Percentiles rank a stretch among this genome's conserved stretches.
Evolutionary conservation across 2,113 vertebrate species (phyloP).

Genomic region (Toxotes jaculatrix): DNA sequence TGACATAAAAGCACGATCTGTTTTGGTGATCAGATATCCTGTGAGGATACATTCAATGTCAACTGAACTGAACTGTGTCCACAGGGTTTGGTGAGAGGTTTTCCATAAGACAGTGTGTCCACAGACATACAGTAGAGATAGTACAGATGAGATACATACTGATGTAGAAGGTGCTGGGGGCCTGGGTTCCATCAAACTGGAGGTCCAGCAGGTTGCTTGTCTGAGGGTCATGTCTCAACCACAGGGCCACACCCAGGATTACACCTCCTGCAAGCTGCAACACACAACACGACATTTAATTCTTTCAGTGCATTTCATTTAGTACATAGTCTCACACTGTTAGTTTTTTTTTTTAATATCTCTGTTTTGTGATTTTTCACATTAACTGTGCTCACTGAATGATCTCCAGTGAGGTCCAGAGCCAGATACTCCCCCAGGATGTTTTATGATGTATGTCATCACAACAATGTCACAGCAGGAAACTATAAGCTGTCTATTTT

Average conservation of each 20-base stretch:
- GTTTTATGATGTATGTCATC: background rate
- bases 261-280: constrained; percentile 93
- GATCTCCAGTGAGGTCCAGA: background rate
- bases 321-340: background rate
- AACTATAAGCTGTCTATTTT: no score
- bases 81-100: background rate
- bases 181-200: constrained; percentile 82
- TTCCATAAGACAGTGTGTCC: background rate
- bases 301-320: background rate
- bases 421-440: background rate
- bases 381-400: background rate
- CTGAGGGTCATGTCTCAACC: constrained; percentile 93
- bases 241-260: constrained; percentile 96
- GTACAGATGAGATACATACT: constrained; percentile 83
- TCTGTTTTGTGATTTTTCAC: background rate
- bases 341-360: no score
- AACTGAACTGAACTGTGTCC: background rate
- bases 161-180: constrained; percentile 94
- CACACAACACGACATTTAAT: constrained; percentile 40
- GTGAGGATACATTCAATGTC: no score
- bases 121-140: background rate
- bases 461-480: background rate
- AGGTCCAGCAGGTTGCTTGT: constrained; percentile 90
- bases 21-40: no score
- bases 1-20: no score